A percentile compares a stretch with the other conserved stretches of the same genome.
Evolutionary conservation across 2,113 vertebrate species (phyloP).

Genomic region (Petromus typicus): DNA sequence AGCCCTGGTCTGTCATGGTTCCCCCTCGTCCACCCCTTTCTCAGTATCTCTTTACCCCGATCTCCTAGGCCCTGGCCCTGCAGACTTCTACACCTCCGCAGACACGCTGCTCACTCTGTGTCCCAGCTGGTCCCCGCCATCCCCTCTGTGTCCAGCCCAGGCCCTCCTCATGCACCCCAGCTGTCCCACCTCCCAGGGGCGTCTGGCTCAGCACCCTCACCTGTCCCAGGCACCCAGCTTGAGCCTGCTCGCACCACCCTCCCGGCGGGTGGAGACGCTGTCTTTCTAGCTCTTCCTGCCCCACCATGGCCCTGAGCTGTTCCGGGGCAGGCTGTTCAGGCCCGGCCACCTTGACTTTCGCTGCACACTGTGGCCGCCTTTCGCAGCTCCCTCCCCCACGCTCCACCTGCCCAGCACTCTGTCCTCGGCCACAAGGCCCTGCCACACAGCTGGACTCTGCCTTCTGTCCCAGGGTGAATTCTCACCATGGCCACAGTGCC

Average conservation of each 20-base stretch:
- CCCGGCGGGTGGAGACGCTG: neutral
- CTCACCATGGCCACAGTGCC: neutral
- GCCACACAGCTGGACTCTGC: accelerated
- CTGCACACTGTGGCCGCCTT: neutral
- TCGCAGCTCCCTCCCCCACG: neutral
- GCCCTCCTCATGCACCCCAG: accelerated
- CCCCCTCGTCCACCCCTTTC: neutral
- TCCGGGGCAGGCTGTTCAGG: conserved; percentile 12
- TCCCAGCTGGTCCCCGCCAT: accelerated
- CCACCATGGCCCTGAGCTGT: neutral
- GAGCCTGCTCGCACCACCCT: neutral
- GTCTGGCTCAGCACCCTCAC: neutral
- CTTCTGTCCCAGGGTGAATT: neutral
- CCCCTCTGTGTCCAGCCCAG: neutral
- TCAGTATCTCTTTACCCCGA: neutral
- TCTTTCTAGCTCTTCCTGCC: conserved; percentile 25
- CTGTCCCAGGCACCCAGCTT: neutral
- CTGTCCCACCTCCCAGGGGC: neutral
- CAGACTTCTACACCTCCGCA: neutral
- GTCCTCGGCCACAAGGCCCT: neutral
- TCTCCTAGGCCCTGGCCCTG: neutral
- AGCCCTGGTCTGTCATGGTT: neutral
- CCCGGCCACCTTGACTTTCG: neutral
- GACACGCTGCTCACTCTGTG: neutral
- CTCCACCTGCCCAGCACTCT: neutral